Percentiles rank a stretch among this genome's conserved stretches.
These are phyloP conservation scores for Oreochromis mossambicus DNA, from an alignment of 2,797 vertebrate species.

Conservation along the genomic window DNA sequence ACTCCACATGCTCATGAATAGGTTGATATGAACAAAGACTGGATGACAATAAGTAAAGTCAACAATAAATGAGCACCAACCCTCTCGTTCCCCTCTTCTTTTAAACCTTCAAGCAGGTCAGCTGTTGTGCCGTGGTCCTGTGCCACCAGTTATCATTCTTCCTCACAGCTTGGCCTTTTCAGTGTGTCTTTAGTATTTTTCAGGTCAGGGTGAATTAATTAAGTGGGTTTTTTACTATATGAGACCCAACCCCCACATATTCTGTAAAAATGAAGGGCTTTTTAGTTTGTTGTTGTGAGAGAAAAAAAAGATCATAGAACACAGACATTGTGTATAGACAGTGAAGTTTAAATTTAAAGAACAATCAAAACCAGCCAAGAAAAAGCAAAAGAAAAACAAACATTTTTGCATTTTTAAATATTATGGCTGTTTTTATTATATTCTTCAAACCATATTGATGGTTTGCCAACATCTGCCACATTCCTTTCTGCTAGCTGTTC, in stretches of 20 bases:
- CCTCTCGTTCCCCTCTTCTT: background rate
- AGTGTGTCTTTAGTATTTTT: constrained; percentile 53
- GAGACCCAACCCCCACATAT: background rate
- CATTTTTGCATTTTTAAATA: background rate
- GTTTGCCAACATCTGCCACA: background rate
- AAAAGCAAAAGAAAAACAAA: background rate
- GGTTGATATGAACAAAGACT: constrained; percentile 20
- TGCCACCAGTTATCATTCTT: constrained; percentile 38
- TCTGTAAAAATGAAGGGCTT: background rate
- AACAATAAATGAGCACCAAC: constrained; percentile 41
- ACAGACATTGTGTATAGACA: background rate
- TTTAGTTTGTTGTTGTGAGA: background rate
- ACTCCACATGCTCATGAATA: constrained; percentile 2
- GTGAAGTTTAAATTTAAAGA: background rate
- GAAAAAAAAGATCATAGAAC: background rate
- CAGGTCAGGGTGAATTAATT: constrained; percentile 58
- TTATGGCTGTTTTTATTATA: background rate
- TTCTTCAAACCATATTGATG: background rate
- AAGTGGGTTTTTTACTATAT: background rate
- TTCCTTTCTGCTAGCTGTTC: background rate
- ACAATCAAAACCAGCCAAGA: background rate
- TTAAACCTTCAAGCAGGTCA: constrained; percentile 53
- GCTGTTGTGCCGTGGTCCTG: constrained; percentile 33
- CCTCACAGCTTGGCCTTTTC: constrained; percentile 39
- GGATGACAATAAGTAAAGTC: constrained; percentile 15